These are phyloP conservation scores for Syngnathus rostellatus DNA, from an alignment of 2,797 vertebrate genomes.

Conservation along the genomic window DNA sequence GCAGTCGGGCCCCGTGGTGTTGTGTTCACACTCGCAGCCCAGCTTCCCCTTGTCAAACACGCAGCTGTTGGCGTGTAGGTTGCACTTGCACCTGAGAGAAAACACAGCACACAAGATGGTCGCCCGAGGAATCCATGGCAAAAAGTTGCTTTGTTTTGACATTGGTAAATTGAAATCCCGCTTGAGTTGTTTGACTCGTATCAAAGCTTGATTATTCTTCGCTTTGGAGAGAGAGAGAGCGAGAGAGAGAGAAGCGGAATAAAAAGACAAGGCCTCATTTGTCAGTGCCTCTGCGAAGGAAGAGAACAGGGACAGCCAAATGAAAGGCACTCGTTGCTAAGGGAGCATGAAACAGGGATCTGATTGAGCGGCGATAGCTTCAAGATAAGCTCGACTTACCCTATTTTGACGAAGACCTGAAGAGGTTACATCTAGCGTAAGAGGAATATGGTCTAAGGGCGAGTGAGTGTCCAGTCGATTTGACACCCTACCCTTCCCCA, in stretches of 20 bases:
- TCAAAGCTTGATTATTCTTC: constrained; percentile 55
- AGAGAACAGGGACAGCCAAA: constrained; percentile 52
- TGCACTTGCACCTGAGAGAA: constrained; percentile 91
- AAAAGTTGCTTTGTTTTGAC: constrained; percentile 9
- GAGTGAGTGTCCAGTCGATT: constrained; percentile 3
- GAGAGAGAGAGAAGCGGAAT: neutral
- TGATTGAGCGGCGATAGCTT: constrained; percentile 20
- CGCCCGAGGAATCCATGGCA: neutral
- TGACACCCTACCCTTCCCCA: neutral
- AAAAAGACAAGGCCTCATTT: constrained; percentile 56
- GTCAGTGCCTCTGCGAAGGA: constrained; percentile 49
- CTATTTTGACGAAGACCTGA: neutral
- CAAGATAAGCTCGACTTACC: neutral
- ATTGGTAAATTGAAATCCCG: constrained; percentile 51
- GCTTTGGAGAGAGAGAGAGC: constrained; percentile 3
- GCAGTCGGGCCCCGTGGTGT: constrained; percentile 96
- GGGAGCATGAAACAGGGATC: constrained; percentile 47
- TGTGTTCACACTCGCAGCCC: constrained; percentile 96
- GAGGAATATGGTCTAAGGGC: neutral
- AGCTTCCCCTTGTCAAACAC: constrained; percentile 93
- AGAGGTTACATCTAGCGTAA: neutral
- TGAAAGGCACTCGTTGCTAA: constrained; percentile 56
- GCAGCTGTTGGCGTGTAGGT: constrained; percentile 95
- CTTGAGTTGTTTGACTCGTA: constrained; percentile 35
- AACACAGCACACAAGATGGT: constrained; percentile 26